Conservation (phyloP, 2,797 vertebrate species). For the Hypotaenidia okinawae region DNA sequence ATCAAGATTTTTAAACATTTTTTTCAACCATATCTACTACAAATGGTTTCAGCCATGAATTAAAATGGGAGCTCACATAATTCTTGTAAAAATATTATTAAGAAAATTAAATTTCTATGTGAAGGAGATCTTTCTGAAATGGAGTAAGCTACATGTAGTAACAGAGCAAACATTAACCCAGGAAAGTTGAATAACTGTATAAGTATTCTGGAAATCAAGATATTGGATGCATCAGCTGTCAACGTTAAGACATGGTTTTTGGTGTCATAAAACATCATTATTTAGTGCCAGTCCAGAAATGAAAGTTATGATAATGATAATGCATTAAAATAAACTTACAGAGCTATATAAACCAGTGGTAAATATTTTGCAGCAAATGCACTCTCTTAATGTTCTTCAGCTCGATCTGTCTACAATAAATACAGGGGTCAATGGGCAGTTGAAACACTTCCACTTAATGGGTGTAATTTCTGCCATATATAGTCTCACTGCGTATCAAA, state of each 20-base stretch:
- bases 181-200: not conserved
- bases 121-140: not conserved
- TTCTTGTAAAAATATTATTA: not conserved
- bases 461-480: not conserved
- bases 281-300: not conserved
- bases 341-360: not conserved
- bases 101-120: not conserved
- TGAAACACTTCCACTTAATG: not conserved
- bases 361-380: not conserved
- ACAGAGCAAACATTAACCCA: not conserved
- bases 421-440: not conserved
- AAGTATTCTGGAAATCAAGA: not conserved
- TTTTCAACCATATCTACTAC: not conserved
- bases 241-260: not conserved
- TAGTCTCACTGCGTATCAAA: not conserved
- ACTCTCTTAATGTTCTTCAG: not conserved
- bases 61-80: not conserved
- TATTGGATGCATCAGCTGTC: not conserved
- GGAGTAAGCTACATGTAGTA: not conserved
- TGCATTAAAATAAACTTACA: not conserved
- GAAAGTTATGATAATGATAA: not conserved
- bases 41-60: not conserved
- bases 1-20: not conserved
- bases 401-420: not conserved
- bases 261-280: not conserved